Evolutionary conservation across 2,888 invertebrate species (phyloP), one percentile per base, ranked within the genome.

Genomic region (Callinectes sapidus): DNA sequence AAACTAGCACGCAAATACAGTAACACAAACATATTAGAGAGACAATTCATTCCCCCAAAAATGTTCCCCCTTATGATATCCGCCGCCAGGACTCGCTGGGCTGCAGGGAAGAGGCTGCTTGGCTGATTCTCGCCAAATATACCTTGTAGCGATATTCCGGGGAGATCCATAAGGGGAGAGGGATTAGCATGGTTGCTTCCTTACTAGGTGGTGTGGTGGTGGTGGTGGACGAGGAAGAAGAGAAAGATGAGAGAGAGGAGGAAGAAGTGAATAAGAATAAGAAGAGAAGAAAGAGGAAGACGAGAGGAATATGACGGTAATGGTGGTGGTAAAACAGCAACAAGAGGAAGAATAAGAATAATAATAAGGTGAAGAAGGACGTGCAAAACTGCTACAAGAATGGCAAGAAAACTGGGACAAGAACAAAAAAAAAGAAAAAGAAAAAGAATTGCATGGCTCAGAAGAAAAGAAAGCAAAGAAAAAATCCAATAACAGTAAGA

Each of bases 121-220:
- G 61, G 14, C 61, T 61, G 61, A 61, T 61, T 1, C 61, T 13
- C 81, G 81, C 81, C 81, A 81, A 81, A 81, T 81, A 81, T 35
- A 35, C 35, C 81, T 23, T 10, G 32, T 32, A 35, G 81, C 8
- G 32, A 81, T 81, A 32, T 32, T 81, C 81, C 2, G 14, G 18
- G 2, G 13, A 35, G 23, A 81, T 6, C 35, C 81, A 81, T 81
- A 32, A 32, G 35, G 35, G 35, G 81, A 81, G 81, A 81, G 35
- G 32, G 61, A 61, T 61, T 3, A 18, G 2, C 61, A 16, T 2
- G 23, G 61, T 16, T 16, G 61, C 61, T 16, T 42, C 48, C n/a
- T 87, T 87, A 71, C 66, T 71, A n/a, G 66, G 6, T 39, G 71
- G 71, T n/a, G 71, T n/a, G 48, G 42, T 42, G 71, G 71, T n/a